phyloP scores from a whole-genome alignment of 2,797 vertebrate species.

The Sebastes flavidus region DNA sequence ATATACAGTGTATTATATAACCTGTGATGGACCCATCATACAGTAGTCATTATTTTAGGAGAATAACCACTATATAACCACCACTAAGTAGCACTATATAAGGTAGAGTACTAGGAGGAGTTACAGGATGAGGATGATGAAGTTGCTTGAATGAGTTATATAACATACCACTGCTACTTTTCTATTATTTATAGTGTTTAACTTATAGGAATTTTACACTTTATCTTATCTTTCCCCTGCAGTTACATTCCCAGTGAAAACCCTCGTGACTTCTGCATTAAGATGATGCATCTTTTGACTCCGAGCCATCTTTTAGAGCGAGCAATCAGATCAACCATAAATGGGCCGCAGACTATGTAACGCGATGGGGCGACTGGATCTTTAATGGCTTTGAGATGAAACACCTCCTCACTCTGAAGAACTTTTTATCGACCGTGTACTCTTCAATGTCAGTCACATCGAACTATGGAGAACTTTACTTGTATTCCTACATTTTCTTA shows the following conservation, averaged over 20 bases:
- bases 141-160: neutral
- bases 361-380: fast-evolving
- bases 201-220: neutral
- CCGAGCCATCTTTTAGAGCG: neutral
- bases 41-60: neutral
- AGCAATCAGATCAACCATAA: slow-evolving; percentile 21
- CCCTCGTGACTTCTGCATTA: neutral
- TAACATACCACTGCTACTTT: neutral
- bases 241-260: neutral
- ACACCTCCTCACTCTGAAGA: neutral
- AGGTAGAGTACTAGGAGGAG: neutral
- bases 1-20: too few relatives aligned
- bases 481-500: neutral
- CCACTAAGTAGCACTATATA: neutral
- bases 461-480: neutral
- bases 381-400: slow-evolving; percentile 7
- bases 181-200: neutral
- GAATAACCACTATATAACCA: neutral
- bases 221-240: neutral
- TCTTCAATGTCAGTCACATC: neutral
- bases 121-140: neutral
- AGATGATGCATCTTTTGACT: slow-evolving; percentile 37
- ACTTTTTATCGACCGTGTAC: neutral
- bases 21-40: neutral
- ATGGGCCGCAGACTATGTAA: slow-evolving; percentile 8